Evolutionary conservation across 2,888 invertebrate species (phyloP), one percentile per base, ranked within the genome.

Genomic region (Dimorphilus gyrociliatus): DNA sequence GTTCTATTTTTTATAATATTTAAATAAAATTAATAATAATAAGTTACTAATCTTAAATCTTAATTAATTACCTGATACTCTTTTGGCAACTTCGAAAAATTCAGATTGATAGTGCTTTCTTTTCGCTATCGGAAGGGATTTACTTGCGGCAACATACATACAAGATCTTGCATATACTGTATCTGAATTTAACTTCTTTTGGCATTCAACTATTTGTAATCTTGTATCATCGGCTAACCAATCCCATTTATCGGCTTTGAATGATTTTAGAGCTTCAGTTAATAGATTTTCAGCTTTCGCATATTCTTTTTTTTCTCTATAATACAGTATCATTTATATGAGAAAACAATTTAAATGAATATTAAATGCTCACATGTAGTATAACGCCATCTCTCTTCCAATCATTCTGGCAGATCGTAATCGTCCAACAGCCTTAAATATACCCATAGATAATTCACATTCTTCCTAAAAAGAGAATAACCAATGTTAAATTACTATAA

Each of bases 391-490:
- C 49, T 90, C 81, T 23, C 78, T 71, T 0, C 90, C 90, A 33
- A 90, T 81, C 27, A 80, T 69, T 24, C 85, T 72, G 0, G 90
- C 88, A 31, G 80, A 85, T 43, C 84, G 71, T 45, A 74, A 66
- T 36, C 79, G 69, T 1, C 78, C 78, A 39, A 90, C 85, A 64
- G 90, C 88, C 53, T 92, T 92, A 55, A 82, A 90, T 0, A 88
- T 90, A 30, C 88, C 85, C 74, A 90, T 86, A 1, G 90, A 85
- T 39, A 90, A 63, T 58, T 92, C 92, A 1, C 86, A 82, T 35
- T 90, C 63, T 62, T 90, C 90, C 69, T 73, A 40, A 25, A 36
- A 27, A 26, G n/a, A n/a, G n/a, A n/a, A n/a, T n/a, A n/a, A n/a
- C n/a, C n/a, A n/a, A n/a, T n/a, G n/a, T n/a, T n/a, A n/a, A n/a